phyloP scores from a whole-genome alignment of 2,888 invertebrate genomes.

The Nomada ferruginata region DNA sequence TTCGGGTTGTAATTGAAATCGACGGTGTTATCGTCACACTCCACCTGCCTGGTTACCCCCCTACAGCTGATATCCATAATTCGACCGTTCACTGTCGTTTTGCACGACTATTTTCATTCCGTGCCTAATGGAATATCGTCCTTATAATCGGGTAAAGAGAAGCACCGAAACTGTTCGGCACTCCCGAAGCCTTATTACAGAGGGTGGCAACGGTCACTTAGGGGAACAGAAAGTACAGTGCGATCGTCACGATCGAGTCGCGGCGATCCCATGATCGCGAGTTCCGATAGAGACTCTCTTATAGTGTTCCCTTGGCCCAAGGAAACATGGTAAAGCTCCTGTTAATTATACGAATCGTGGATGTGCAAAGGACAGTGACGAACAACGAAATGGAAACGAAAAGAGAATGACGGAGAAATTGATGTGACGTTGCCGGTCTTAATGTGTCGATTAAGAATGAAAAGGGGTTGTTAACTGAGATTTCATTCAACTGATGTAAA shows the following conservation, averaged over 20 bases:
- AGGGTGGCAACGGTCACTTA: constrained; percentile 47
- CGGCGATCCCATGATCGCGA: constrained; percentile 47
- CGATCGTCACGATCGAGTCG: constrained; percentile 58
- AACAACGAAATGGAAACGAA: no score
- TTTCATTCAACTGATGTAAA: background rate
- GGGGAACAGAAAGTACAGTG: constrained; percentile 44
- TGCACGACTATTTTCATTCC: constrained; percentile 74
- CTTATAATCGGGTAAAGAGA: constrained; percentile 83
- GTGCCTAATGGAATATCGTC: constrained; percentile 79
- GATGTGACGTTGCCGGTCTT: background rate
- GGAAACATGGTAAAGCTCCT: constrained; percentile 46
- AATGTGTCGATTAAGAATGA: background rate
- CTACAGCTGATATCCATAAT: constrained; percentile 11
- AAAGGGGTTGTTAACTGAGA: background rate
- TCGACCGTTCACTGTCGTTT: constrained; percentile 51
- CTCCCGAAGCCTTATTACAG: constrained; percentile 79
- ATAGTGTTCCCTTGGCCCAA: constrained; percentile 14
- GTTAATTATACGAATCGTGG: constrained; percentile 26
- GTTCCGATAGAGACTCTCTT: constrained; percentile 7
- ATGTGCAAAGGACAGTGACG: constrained; percentile 44
- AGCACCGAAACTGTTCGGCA: constrained; percentile 82
- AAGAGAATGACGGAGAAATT: no score
- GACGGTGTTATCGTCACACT: background rate
- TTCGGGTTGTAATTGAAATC: no score
- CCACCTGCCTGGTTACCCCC: background rate